Evolutionary conservation across 2,113 vertebrate genomes (phyloP), one percentile per base, ranked within the genome.

Genomic region (Lethenteron camtschaticum): DNA sequence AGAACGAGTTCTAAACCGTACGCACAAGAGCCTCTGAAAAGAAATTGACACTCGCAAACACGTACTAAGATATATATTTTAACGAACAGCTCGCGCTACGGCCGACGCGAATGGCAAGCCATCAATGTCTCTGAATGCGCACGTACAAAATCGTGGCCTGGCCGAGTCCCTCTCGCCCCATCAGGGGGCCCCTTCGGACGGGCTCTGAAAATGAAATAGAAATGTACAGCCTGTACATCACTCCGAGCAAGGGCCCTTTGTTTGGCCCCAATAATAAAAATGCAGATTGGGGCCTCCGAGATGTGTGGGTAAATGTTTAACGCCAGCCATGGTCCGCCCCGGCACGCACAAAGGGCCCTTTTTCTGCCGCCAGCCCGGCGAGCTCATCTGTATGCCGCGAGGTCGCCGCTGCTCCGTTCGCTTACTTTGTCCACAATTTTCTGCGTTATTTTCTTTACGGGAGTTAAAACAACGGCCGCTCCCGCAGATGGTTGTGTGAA

Each of bases 341-440:
- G 63, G n/a, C n/a, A 66, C 63, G 24, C 63, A 66, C n/a, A 66
- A 24, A 24, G 63, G 24, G 63, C 63, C 63, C n/a, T 66, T 66
- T 24, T 66, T 66, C 24, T 66, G n/a, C 41, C 41, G 41, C 63
- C 63, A 66, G 2, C 10, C 10, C 63, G n/a, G 63, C 24, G 63
- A 16, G n/a, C 63, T 66, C 63, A 66, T 66, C 63, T 66, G 63
- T 66, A 66, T 66, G 63, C 63, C 24, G 63, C n/a, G 24, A 24
- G 63, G 63, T 16, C 63, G n/a, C 63, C 24, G 2, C 41, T 41
- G 63, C n/a, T 16, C 24, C 10, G 63, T 24, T 24, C 63, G 24
- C n/a, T 16, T 66, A 66, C 63, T 66, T 66, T 66, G 63, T 66
- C 63, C n/a, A 66, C 63, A 66, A 66, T 66, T 66, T 66, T 66